Conservation (phyloP, 2,113 vertebrate species). For the Serilophus lunatus region DNA sequence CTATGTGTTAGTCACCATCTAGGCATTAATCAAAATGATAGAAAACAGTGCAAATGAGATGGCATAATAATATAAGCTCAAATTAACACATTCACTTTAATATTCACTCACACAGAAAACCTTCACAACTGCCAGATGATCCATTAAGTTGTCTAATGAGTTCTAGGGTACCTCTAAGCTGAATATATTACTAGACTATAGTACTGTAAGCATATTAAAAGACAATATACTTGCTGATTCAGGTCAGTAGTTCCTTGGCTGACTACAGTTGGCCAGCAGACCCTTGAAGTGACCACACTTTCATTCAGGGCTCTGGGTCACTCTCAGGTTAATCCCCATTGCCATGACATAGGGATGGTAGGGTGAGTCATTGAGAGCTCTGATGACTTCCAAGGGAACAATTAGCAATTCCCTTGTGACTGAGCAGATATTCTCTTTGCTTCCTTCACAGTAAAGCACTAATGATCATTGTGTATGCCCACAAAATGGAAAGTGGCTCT, state of each 20-base stretch:
- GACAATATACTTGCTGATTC: not conserved
- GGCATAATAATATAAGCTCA: not conserved
- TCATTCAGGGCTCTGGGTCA: not conserved
- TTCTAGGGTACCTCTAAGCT: not conserved
- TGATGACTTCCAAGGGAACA: not conserved
- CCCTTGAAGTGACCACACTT: not conserved
- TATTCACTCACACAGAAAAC: not conserved
- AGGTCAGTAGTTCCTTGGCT: not conserved
- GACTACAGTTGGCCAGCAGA: not conserved
- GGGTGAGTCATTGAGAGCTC: not conserved
- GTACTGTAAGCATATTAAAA: not conserved
- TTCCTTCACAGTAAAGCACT: not conserved
- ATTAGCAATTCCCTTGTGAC: not conserved
- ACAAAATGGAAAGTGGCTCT: not conserved
- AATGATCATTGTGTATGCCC: not conserved
- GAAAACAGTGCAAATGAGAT: slow-evolving; percentile 43
- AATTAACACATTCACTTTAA: slow-evolving; percentile 34
- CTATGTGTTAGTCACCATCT: not conserved
- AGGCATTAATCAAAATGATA: slow-evolving; percentile 33
- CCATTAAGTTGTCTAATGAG: slow-evolving; percentile 34
- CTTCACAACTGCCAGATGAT: slow-evolving; percentile 31
- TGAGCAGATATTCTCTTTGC: not conserved
- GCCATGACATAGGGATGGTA: not conserved
- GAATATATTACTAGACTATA: not conserved
- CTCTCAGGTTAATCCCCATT: not conserved